Evolutionary conservation across 1,140 invertebrate species (phyloP).

Genomic region (Adoxophyes honmai): DNA sequence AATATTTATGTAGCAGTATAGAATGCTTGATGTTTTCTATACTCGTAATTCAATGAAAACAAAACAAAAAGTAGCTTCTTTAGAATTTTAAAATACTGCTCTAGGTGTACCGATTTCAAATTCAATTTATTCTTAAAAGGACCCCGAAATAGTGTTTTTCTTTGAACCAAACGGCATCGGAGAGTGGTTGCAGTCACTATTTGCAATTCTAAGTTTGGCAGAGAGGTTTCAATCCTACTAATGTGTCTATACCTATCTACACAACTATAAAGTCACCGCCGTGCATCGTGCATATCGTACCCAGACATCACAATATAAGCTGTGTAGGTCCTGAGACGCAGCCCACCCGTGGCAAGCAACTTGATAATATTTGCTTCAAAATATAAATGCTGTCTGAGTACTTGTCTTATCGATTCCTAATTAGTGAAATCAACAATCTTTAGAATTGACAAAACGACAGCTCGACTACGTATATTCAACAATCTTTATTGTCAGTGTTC

Average conservation of each 20-base stretch:
- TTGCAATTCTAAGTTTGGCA: slow-evolving; percentile 66
- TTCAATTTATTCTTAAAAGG: slow-evolving; percentile 29
- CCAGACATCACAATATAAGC: not conserved
- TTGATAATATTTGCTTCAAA: not conserved
- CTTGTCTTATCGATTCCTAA: no score
- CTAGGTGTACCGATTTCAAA: slow-evolving; percentile 19
- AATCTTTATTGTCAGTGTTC: no score
- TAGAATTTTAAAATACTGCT: slow-evolving; percentile 15
- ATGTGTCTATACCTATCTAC: slow-evolving; percentile 52
- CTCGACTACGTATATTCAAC: not conserved
- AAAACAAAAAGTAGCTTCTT: not conserved
- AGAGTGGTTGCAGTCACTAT: slow-evolving; percentile 52
- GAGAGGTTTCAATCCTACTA: slow-evolving; percentile 69
- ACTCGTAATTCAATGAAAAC: no score
- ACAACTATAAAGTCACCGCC: slow-evolving; percentile 15
- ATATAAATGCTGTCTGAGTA: no score
- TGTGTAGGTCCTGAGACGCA: not conserved
- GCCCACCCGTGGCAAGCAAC: not conserved
- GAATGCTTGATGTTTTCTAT: not conserved
- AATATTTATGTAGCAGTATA: not conserved
- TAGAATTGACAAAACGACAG: no score
- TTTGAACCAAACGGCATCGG: slow-evolving; percentile 55
- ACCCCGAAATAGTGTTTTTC: slow-evolving; percentile 47
- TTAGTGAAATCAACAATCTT: no score
- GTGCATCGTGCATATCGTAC: slow-evolving; percentile 8